Evolutionary conservation across 2,113 vertebrate species (phyloP).

Genomic region (Calcarius ornatus): DNA sequence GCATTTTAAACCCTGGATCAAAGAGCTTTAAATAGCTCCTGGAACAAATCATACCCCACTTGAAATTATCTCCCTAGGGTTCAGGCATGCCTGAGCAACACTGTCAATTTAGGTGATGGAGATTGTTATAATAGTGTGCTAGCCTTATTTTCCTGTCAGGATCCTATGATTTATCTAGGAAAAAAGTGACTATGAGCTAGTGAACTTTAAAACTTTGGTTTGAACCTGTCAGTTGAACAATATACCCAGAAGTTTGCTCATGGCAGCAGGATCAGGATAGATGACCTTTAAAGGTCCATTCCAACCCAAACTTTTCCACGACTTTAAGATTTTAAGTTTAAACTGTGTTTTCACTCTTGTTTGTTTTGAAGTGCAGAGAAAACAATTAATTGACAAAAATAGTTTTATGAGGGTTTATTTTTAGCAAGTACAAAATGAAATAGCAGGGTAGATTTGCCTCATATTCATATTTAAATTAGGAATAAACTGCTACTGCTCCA

Average conservation of each 20-base stretch:
- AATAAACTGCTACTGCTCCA: background rate
- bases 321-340: background rate
- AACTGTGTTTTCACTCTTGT: background rate
- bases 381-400: background rate
- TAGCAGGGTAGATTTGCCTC: background rate
- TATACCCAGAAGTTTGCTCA: background rate
- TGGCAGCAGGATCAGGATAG: background rate
- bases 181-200: background rate
- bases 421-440: background rate
- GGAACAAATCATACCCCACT: background rate
- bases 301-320: background rate
- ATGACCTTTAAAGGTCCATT: background rate
- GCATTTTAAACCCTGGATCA: background rate
- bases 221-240: background rate
- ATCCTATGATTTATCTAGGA: background rate
- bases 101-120: background rate
- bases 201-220: background rate
- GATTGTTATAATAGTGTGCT: background rate
- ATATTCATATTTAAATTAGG: background rate
- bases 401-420: background rate
- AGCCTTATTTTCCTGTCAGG: slow-evolving; percentile 11
- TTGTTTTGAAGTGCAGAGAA: background rate
- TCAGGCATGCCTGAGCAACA: background rate
- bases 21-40: background rate
- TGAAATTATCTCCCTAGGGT: background rate